phyloP scores from a whole-genome alignment of 2,113 vertebrate species.

The Chaetodon auriga region DNA sequence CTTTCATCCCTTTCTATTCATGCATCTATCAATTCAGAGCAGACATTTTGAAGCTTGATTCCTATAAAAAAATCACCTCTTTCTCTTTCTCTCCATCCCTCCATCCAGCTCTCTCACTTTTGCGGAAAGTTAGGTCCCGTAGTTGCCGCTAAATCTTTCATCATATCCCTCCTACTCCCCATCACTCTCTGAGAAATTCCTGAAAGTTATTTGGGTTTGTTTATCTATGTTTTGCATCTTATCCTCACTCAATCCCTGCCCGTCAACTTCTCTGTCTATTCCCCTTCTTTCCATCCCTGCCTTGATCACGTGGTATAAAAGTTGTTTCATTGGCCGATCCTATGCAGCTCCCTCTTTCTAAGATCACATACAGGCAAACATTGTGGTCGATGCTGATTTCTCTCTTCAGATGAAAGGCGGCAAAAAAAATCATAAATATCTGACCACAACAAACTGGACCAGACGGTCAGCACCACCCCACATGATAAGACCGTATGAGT shows the following conservation, averaged over 20 bases:
- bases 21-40: conserved; percentile 29
- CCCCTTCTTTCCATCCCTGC: conserved; percentile 5
- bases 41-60: conserved; percentile 28
- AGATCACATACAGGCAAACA: conserved; percentile 40
- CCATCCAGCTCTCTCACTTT: conserved; percentile 49
- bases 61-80: conserved; percentile 18
- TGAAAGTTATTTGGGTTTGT: conserved; percentile 35
- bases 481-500: conserved; percentile 3
- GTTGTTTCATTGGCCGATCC: conserved; percentile 27
- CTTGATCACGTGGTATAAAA: conserved; percentile 9
- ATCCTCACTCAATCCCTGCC: conserved; percentile 15
- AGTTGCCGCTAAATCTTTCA: conserved; percentile 11
- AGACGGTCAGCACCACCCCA: conserved; percentile 30
- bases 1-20: conserved; percentile 36
- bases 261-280: background rate
- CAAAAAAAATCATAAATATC: conserved; percentile 45
- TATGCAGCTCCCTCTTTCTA: conserved; percentile 7
- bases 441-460: conserved; percentile 58
- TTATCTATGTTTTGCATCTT: conserved; percentile 22
- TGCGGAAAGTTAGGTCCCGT: conserved; percentile 7
- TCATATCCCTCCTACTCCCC: background rate
- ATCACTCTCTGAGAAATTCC: background rate
- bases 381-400: conserved; percentile 37
- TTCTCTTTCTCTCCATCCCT: conserved; percentile 29
- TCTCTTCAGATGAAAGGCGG: conserved; percentile 45